Evolutionary conservation across 2,888 invertebrate species (phyloP), one percentile per base, ranked within the genome.

Genomic region (Molorchus minor): DNA sequence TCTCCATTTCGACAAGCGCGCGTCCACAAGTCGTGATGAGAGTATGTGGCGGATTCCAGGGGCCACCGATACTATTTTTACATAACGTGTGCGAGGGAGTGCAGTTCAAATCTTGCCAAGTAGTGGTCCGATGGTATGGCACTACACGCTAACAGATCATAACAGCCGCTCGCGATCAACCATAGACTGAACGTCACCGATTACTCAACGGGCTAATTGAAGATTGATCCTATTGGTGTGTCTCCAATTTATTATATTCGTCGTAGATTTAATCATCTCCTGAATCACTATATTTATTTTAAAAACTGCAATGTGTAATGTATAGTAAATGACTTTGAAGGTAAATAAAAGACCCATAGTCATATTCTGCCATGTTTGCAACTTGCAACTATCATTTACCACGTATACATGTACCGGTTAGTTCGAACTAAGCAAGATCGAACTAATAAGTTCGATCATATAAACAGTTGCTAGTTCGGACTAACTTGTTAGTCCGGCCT

Each of bases 71-170:
- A 58, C 65, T 65, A 65, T 65, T 65, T 65, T 65, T 65, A 62
- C 49, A 60, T 62, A 44, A 58, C 56, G 62, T 60, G 59, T 62
- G 65, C 65, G 70, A 68, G 62, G 69, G 68, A 68, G 68, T 67
- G 70, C 63, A 69, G 62, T 63, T 51, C 36, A 49, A 53, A 40
- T 25, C 56, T 15, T 52, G 52, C 52, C 52, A 52, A 52, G 29
- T 52, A 20, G 29, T n/a, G 19, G 41, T 20, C 41, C 2, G 8
- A 4, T 20, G 19, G 13, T 2, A 15, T 3, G 8, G 38, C 38
- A 16, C 38, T 19, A 40, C 19, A 40, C 19, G 10, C 19, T 10
- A 16, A 40, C 38, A 38, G 15, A 10, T 30, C 45, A n/a, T 41
- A n/a, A 33, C 16, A 33, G 20, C 36, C 20, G 47, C 49, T 49